Evolutionary conservation across 64 coral and sea anemone genomes (phyloP), one percentile per base, ranked within the genome.

Genomic region (Dendronephthya gigantea): DNA sequence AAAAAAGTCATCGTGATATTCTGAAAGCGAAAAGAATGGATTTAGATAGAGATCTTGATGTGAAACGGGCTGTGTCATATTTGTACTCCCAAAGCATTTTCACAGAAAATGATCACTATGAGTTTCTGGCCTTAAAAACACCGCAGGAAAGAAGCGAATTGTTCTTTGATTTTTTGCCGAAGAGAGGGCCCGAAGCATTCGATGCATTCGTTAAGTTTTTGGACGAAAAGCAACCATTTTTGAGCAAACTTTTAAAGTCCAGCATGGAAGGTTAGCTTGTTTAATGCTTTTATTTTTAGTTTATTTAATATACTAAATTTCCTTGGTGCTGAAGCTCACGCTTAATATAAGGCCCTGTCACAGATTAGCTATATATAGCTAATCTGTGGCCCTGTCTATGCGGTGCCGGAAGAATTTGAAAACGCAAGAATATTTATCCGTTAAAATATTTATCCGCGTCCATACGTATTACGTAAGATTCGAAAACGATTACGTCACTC

Each of bases 121-220:
- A 86, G 0, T 85, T 98, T 0, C 66, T 91, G 28, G 48, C 70
- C 2, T 37, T 82, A 40, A 55, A n/a, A 23, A 90, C 92, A 14
- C 23, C 2, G 0, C 27, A 27, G 23, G 83, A 91, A 14, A 90
- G 66, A 70, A 79, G 89, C 49, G 92, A 98, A 48, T 45, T 13
- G 31, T 43, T 98, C 12, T 58, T 98, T 1, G 90, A 98, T 41
- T 90, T 81, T 37, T 35, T 98, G 4, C 52, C 90, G 0, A 91
- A 75, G 48, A 89, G 85, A 69, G 95, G 95, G 15, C 95, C 95
- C 0, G 84, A 91, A 47, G 95, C 95, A 22, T 98, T 98, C 52
- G 59, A 45, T n/a, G 81, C 81, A 17, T 98, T 98, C 22, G 91
- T 92, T 23, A 68, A 93, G 35, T 47, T 88, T 52, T 89, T 98